Evolutionary conservation across 2,113 vertebrate genomes (phyloP).

Genomic region (Centropus bengalensis): DNA sequence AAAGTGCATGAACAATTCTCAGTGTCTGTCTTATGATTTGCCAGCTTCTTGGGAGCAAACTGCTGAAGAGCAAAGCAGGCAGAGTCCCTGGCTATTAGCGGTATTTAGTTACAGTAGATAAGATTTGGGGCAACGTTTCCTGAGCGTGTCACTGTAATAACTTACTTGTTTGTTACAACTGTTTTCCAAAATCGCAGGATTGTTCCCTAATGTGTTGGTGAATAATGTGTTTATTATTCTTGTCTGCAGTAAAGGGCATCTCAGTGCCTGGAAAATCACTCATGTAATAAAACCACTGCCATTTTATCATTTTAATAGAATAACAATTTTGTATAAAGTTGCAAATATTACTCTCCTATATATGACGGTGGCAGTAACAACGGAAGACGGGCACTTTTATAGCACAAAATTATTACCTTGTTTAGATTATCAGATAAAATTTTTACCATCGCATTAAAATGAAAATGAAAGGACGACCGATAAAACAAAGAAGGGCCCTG

Average conservation of each 20-base stretch:
- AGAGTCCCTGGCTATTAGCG: conserved; percentile 13
- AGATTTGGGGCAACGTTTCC: conserved; percentile 5
- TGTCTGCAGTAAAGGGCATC: conserved; percentile 47
- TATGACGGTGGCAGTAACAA: not conserved
- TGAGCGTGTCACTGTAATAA: conserved; percentile 6
- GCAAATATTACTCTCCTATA: not conserved
- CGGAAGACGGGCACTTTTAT: conserved; percentile 38
- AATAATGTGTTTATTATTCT: conserved; percentile 56
- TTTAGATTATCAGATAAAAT: conserved; percentile 61
- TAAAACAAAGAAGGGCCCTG: not conserved
- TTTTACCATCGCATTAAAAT: conserved; percentile 34
- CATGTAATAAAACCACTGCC: conserved; percentile 52
- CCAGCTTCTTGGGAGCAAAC: not conserved
- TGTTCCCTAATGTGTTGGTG: conserved; percentile 38
- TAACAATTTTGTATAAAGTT: conserved; percentile 40
- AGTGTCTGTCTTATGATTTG: not conserved
- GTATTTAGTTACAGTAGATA: conserved; percentile 8
- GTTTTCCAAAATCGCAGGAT: conserved; percentile 15
- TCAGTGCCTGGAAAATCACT: conserved; percentile 53
- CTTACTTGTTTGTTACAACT: conserved; percentile 10
- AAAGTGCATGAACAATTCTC: not conserved
- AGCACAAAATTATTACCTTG: conserved; percentile 23
- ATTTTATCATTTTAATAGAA: conserved; percentile 63
- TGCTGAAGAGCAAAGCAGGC: not conserved
- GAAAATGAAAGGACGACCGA: conserved; percentile 25